Conservation (phyloP, 1,140 invertebrate species). For the Drosophila mauritiana region DNA sequence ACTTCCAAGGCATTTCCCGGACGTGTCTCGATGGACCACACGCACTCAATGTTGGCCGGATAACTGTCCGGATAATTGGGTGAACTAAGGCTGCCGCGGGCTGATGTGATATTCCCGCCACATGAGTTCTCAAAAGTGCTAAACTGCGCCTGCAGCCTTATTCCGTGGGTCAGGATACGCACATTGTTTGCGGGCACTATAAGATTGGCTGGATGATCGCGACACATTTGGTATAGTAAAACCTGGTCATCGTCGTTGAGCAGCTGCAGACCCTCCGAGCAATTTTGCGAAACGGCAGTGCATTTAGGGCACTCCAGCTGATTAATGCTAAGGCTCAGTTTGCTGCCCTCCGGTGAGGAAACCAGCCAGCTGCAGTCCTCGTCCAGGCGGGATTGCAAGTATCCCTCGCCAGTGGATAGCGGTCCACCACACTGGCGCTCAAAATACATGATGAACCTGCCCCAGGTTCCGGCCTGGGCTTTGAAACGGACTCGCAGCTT, state of each 20-base stretch:
- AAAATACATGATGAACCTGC: constrained; percentile 51
- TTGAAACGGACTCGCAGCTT: constrained; percentile 41
- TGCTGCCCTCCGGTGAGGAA: constrained; percentile 27
- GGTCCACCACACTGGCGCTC: constrained; percentile 54
- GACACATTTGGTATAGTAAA: constrained; percentile 41
- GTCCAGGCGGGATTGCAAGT: constrained; percentile 49
- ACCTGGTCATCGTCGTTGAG: constrained; percentile 42
- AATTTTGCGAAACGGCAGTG: constrained; percentile 18
- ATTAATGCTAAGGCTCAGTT: constrained; percentile 57
- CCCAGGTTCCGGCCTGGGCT: constrained; percentile 29
- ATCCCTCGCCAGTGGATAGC: constrained; percentile 39
- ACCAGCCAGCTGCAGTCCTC: constrained; percentile 63
- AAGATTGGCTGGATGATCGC: constrained; percentile 47
- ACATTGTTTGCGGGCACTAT: constrained; percentile 52
- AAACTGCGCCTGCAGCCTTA: constrained; percentile 57
- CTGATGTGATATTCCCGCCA: constrained; percentile 88
- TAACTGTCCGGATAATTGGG: constrained; percentile 92
- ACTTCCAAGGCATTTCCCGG: constrained; percentile 89
- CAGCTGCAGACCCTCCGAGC: constrained; percentile 33
- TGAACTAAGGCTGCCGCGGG: constrained; percentile 89
- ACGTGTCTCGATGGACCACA: constrained; percentile 89
- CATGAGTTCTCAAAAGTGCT: constrained; percentile 86
- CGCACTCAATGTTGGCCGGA: constrained; percentile 90
- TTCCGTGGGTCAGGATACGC: constrained; percentile 28
- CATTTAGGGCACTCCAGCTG: constrained; percentile 56